Conservation (phyloP, 2,113 vertebrate genomes). For the Mystacornis crossleyi region DNA sequence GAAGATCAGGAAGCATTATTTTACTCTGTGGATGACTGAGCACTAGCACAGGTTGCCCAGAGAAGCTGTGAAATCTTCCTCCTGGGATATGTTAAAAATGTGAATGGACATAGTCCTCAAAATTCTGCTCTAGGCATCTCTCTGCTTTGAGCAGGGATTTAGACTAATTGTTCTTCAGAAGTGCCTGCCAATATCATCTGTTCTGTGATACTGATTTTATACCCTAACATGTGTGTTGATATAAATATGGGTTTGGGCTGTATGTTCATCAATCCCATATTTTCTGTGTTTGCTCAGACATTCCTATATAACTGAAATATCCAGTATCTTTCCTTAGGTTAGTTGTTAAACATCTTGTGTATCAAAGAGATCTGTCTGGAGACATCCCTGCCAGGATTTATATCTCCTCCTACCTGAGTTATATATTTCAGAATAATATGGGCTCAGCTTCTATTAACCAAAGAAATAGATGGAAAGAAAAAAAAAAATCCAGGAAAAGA, state of each 20-base stretch:
- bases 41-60: background rate
- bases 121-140: background rate
- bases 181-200: background rate
- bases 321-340: background rate
- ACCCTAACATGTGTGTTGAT: background rate
- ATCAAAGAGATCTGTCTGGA: background rate
- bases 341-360: background rate
- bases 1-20: background rate
- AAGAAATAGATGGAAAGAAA: background rate
- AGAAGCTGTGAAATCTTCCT: background rate
- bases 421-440: background rate
- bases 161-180: background rate
- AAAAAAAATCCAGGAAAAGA: background rate
- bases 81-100: background rate
- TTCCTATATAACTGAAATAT: background rate
- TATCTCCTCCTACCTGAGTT: background rate
- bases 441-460: background rate
- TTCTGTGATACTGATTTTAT: background rate
- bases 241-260: background rate
- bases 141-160: background rate
- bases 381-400: background rate
- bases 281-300: background rate
- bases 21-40: background rate
- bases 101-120: background rate
- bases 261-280: rapidly evolving